Base-by-base conservation (phyloP, 2,888 invertebrate genomes). In the Lithophane ornitopus region DNA sequence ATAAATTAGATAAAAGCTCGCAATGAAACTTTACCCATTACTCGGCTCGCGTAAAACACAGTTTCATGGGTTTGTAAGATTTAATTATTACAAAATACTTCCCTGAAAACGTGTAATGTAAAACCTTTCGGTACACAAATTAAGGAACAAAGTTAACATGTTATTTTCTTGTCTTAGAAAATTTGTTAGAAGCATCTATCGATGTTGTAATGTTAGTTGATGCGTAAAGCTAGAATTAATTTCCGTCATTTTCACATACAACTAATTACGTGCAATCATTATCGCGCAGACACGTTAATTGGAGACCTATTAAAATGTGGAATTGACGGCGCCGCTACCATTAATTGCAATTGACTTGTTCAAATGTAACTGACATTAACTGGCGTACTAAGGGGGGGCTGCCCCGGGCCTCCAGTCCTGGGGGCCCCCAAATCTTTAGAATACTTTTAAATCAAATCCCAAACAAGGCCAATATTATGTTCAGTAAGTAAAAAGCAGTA, bases 1-100 rank as follows among this genome's bases (percentile, higher is more conserved):
- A 95, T 95, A 96, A 95, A 96, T 95, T 94, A 95, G 94, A 95
- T 94, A 94, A 95, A 95, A 95, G 94, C 95, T 92, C 91, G 93
- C 94, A 95, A 94, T 95, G 94, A 94, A 96, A 95, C 95, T 95
- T 95, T 91, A 90, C 89, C 93, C 94, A 93, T 96, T 95, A 95
- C 92, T 89, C 90, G 83, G 85, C 88, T 90, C 88, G 90, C 92
- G 91, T 94, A 92, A 94, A 95, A 94, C 92, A 92, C 92, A 92
- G 93, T 93, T 93, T 92, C 93, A 92, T 92, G 93, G 92, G 91
- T 93, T 92, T 91, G 91, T 92, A 87, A 92, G 92, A 94, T 95
- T 96, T 95, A 95, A 95, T 96, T 94, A 94, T 94, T 93, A 92
- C 92, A 93, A 93, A 87, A 94, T 92, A 94, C 91, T 92, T 91